These are phyloP conservation scores for Cheilosia pagana DNA, from an alignment of 2,888 invertebrate species.

Conservation along the genomic window DNA sequence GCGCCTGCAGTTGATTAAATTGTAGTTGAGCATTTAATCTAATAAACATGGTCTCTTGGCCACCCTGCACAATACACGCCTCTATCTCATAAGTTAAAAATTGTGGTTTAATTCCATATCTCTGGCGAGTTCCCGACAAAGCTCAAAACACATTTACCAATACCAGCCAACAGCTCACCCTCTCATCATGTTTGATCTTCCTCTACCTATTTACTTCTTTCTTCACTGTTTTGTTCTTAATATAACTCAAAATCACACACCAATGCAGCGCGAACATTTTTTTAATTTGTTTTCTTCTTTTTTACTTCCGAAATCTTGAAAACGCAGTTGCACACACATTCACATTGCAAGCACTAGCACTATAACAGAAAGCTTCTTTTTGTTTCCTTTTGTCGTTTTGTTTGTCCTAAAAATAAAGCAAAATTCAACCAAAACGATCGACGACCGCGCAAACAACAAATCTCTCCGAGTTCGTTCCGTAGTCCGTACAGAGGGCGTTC, in stretches of 20 bases:
- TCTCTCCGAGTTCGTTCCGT: conserved; percentile 7
- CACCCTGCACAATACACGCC: background rate
- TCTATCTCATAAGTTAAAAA: conserved; percentile 9
- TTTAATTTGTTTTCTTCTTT: conserved; percentile 19
- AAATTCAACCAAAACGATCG: conserved; percentile 51
- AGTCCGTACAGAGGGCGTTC: conserved; percentile 57
- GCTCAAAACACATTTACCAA: conserved; percentile 24
- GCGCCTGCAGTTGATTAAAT: no score
- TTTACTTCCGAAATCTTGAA: conserved; percentile 70
- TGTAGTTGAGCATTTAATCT: no score
- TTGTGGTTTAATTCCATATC: conserved; percentile 24
- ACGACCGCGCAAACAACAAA: conserved; percentile 63
- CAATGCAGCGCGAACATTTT: conserved; percentile 34
- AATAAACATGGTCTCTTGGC: no score
- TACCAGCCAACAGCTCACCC: conserved; percentile 13
- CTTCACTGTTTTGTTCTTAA: conserved; percentile 56
- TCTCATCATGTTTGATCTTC: conserved; percentile 39
- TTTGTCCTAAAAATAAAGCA: conserved; percentile 41
- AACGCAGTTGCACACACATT: conserved; percentile 73
- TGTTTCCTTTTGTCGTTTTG: conserved; percentile 20
- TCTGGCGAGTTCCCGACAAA: conserved; percentile 6
- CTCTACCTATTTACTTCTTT: conserved; percentile 47
- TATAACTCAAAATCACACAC: conserved; percentile 65
- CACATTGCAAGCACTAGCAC: conserved; percentile 50
- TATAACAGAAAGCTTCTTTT: conserved; percentile 35